phyloP scores from a whole-genome alignment of 2,113 vertebrate species.

The Hyla sarda region DNA sequence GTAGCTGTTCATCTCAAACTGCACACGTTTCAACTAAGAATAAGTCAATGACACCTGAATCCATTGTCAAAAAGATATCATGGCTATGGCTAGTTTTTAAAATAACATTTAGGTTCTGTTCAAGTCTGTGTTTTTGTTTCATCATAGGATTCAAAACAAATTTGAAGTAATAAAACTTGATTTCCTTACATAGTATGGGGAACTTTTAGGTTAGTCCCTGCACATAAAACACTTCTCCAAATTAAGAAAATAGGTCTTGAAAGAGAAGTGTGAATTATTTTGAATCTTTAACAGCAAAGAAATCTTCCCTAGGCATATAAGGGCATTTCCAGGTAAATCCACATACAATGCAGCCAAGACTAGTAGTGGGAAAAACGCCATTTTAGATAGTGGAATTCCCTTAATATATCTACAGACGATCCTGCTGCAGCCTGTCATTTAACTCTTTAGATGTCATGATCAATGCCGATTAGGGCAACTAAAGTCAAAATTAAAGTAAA shows the following conservation, averaged over 20 bases:
- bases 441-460: too few species aligned
- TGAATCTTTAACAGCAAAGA: background rate
- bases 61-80: background rate
- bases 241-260: background rate
- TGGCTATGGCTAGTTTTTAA: too few species aligned
- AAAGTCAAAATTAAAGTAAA: too few species aligned
- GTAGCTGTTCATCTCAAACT: too few species aligned
- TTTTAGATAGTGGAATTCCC: background rate
- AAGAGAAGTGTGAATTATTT: background rate
- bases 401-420: background rate
- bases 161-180: background rate
- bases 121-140: too few species aligned
- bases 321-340: too few species aligned
- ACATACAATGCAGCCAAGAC: background rate
- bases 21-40: too few species aligned
- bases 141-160: background rate
- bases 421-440: too few species aligned
- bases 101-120: background rate
- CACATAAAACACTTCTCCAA: background rate
- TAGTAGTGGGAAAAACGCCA: background rate
- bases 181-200: background rate
- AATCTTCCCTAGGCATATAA: background rate
- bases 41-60: too few species aligned
- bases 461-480: too few species aligned
- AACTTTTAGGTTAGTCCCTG: background rate